Conservation (phyloP, 1,140 invertebrate species). For the Zaprionus ornatus region DNA sequence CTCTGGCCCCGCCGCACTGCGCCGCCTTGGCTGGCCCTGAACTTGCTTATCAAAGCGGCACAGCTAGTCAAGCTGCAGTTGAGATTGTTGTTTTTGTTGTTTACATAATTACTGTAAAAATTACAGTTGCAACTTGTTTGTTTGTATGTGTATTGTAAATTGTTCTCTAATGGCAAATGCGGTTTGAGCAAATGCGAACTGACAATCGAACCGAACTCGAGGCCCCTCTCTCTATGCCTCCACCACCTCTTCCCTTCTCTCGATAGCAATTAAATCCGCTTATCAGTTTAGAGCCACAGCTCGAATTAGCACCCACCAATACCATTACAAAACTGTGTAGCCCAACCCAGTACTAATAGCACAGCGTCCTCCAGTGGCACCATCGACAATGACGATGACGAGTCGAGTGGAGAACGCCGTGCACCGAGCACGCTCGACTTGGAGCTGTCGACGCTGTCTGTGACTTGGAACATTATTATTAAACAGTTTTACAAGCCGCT, state of each 20-base stretch:
- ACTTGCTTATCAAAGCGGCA: slow-evolving; percentile 76
- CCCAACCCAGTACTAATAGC: neutral
- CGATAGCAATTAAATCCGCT: slow-evolving; percentile 76
- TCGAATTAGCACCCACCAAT: slow-evolving; percentile 65
- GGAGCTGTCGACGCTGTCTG: neutral
- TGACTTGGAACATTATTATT: slow-evolving; percentile 55
- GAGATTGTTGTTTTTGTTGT: slow-evolving; percentile 57
- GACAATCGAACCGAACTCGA: slow-evolving; percentile 43
- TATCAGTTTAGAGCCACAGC: slow-evolving; percentile 70
- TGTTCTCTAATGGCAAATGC: slow-evolving; percentile 47
- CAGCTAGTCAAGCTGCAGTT: slow-evolving; percentile 26
- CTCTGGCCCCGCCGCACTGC: neutral
- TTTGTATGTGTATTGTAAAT: slow-evolving; percentile 22
- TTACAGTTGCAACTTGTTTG: slow-evolving; percentile 63
- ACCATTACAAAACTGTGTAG: neutral
- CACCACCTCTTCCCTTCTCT: neutral
- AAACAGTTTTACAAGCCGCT: slow-evolving; percentile 80
- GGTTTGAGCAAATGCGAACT: slow-evolving; percentile 49
- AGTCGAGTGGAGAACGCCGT: neutral
- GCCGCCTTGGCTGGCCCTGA: slow-evolving; percentile 51
- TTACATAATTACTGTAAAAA: slow-evolving; percentile 73
- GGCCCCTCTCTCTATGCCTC: neutral
- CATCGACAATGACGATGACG: neutral
- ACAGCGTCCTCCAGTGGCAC: neutral
- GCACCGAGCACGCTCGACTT: neutral